A percentile compares a stretch with the other conserved stretches of the same genome.
Evolutionary conservation across 2,888 invertebrate genomes (phyloP).

Genomic region (Drosophila macrospina): DNA sequence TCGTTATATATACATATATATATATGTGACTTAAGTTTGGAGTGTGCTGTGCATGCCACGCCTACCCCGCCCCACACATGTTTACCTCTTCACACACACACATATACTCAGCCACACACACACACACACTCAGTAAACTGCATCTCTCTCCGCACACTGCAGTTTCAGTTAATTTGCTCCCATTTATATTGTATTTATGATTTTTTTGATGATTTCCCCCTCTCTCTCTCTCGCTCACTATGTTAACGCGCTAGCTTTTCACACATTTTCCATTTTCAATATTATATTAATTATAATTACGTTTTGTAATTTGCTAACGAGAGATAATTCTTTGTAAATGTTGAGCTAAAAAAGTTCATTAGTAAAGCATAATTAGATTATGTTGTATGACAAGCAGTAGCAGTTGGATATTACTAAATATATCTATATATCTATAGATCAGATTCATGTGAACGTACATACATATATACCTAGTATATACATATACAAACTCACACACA

Average conservation of each 20-base stretch:
- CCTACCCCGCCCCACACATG: slow-evolving; percentile 37
- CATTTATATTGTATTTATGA: slow-evolving; percentile 22
- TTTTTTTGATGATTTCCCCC: slow-evolving; percentile 20
- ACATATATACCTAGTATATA: slow-evolving; percentile 67
- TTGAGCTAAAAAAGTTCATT: slow-evolving; percentile 81
- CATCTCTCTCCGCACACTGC: slow-evolving; percentile 37
- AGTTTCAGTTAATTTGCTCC: slow-evolving; percentile 28
- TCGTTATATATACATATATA: slow-evolving; percentile 19
- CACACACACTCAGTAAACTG: slow-evolving; percentile 13
- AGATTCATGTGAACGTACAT: slow-evolving; percentile 60
- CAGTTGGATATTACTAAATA: slow-evolving; percentile 68
- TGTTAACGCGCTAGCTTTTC: slow-evolving; percentile 46
- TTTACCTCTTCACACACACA: slow-evolving; percentile 37
- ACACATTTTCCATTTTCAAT: slow-evolving; percentile 46
- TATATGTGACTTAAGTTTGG: slow-evolving; percentile 48
- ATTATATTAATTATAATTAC: slow-evolving; percentile 47
- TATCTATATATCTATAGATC: slow-evolving; percentile 58
- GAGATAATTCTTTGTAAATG: slow-evolving; percentile 76
- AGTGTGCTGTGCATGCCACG: slow-evolving; percentile 26
- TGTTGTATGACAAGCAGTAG: slow-evolving; percentile 53
- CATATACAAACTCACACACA: slow-evolving; percentile 43
- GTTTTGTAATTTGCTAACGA: slow-evolving; percentile 61
- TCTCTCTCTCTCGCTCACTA: too few species aligned
- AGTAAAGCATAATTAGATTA: slow-evolving; percentile 78
- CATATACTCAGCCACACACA: slow-evolving; percentile 3